Evolutionary conservation across 2,888 invertebrate species (phyloP).

Genomic region (Catocala nupta): DNA sequence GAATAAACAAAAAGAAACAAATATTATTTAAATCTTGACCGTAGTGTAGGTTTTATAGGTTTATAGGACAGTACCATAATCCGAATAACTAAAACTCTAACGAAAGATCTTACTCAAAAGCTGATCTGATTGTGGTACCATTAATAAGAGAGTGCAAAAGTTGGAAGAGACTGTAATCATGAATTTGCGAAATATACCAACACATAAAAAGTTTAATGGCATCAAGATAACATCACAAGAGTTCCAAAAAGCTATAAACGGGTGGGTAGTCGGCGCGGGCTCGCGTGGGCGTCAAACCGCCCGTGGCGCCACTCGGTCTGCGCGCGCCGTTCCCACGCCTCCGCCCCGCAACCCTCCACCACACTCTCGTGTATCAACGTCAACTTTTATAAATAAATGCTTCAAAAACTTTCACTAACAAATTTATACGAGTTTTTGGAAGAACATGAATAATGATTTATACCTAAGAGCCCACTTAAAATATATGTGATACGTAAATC

Average conservation of each 20-base stretch:
- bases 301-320: conserved; percentile 84
- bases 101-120: no score
- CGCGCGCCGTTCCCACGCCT: conserved; percentile 71
- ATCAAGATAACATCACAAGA: conserved; percentile 8
- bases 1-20: no score
- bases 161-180: conserved; percentile 3
- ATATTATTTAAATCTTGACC: no score
- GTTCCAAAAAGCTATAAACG: conserved; percentile 3
- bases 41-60: no score
- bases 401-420: conserved; percentile 77
- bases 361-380: conserved; percentile 64
- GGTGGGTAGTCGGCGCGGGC: not conserved
- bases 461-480: conserved; percentile 33
- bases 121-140: not conserved
- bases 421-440: conserved; percentile 62
- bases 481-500: conserved; percentile 17
- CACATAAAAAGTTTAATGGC: conserved; percentile 1
- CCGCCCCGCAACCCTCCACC: conserved; percentile 51
- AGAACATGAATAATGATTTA: conserved; percentile 52
- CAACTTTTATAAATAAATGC: conserved; percentile 73
- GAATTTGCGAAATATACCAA: conserved; percentile 6
- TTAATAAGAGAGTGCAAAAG: not conserved
- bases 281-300: conserved; percentile 66
- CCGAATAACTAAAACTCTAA: no score
- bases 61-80: no score